These are phyloP conservation scores for Microtus agrestis DNA, from an alignment of 2,797 vertebrate species.

Conservation along the genomic window DNA sequence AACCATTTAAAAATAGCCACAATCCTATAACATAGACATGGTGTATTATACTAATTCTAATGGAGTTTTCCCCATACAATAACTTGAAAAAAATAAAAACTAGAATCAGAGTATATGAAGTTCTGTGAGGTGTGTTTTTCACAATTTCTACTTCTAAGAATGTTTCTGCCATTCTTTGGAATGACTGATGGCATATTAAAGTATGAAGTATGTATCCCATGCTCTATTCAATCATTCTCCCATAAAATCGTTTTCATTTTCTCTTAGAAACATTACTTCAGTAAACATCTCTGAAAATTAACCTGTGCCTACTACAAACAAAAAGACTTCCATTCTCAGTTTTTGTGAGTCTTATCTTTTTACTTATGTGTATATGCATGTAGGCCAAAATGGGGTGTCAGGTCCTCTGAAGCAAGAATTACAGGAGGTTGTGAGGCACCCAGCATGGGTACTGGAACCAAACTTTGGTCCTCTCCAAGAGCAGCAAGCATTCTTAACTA, in stretches of 20 bases:
- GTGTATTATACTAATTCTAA: not conserved
- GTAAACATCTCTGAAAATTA: constrained; percentile 45
- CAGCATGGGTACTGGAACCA: not conserved
- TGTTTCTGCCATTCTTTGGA: constrained; percentile 47
- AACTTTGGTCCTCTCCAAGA: not conserved
- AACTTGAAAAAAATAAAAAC: constrained; percentile 4
- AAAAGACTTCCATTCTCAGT: constrained; percentile 44
- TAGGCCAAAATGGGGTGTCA: not conserved
- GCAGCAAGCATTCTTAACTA: not conserved
- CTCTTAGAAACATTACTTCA: constrained; percentile 48
- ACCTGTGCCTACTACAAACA: constrained; percentile 53
- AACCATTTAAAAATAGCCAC: not conserved
- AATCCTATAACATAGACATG: not conserved
- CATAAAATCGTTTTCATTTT: constrained; percentile 51
- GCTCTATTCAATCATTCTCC: not conserved
- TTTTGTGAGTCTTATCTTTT: not conserved
- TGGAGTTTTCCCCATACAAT: not conserved
- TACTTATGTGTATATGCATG: not conserved
- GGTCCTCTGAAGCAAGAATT: not conserved
- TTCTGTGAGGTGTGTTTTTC: not conserved
- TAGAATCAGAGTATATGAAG: constrained; percentile 23
- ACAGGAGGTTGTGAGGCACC: not conserved
- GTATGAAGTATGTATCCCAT: constrained; percentile 5
- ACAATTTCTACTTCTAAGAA: constrained; percentile 33
- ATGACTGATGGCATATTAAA: constrained; percentile 17